Evolutionary conservation across 1,140 invertebrate genomes (phyloP).

Genomic region (Heterodera schachtii): DNA sequence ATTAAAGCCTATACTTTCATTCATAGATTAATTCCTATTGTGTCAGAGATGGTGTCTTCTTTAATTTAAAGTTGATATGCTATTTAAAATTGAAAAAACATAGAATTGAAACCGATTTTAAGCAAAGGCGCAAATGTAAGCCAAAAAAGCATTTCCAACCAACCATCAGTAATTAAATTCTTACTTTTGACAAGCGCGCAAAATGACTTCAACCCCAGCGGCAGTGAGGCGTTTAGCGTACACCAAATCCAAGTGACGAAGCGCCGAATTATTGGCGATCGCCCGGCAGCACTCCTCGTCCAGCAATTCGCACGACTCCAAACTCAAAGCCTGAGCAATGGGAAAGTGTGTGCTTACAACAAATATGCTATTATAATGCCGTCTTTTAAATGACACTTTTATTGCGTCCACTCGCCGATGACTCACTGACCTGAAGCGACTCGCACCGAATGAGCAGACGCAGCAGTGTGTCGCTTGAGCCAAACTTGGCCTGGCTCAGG

Average conservation of each 20-base stretch:
- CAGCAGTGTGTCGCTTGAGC: background rate
- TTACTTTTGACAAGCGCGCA: conserved; percentile 19
- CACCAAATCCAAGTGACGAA: conserved; percentile 20
- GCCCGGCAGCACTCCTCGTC: conserved; percentile 20
- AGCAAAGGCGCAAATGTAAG: no score
- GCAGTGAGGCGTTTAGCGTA: conserved; percentile 17
- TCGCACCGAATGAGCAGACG: conserved; percentile 19
- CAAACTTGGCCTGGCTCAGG: conserved; percentile 26
- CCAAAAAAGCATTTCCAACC: no score
- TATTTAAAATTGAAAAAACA: no score
- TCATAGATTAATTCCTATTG: no score
- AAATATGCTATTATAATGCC: no score
- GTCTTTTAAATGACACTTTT: no score
- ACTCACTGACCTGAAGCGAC: background rate
- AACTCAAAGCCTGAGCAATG: conserved; percentile 4
- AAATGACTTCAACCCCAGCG: conserved; percentile 13
- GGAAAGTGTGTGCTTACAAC: no score
- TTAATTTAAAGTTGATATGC: no score
- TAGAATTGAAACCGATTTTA: no score
- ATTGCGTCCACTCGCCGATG: no score
- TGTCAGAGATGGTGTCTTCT: no score
- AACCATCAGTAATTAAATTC: background rate
- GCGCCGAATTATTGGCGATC: conserved; percentile 15
- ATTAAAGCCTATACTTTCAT: no score
- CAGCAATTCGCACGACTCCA: conserved; percentile 21